Evolutionary conservation across 2,888 invertebrate species (phyloP).

Genomic region (Phytoseiulus persimilis): DNA sequence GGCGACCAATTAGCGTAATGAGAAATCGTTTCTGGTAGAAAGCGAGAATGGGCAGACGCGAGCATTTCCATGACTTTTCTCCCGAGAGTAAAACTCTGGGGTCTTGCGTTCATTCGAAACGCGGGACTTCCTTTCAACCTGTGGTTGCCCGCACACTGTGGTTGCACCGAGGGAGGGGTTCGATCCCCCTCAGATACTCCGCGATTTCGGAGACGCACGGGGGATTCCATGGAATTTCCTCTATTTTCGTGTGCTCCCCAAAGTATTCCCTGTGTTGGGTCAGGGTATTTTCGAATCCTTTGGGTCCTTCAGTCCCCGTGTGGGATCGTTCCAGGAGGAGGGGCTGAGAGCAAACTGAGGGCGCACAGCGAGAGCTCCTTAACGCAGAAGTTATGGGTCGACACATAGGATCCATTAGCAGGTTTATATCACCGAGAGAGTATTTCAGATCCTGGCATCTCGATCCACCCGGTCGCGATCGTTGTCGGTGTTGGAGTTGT

Average conservation of each 20-base stretch:
- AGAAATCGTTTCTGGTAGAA: not conserved
- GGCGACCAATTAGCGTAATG: not conserved
- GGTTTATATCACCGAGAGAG: not conserved
- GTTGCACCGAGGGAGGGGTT: no score
- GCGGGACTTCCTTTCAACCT: no score
- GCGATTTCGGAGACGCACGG: no score
- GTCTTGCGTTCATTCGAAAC: no score
- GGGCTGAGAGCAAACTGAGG: not conserved
- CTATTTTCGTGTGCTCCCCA: no score
- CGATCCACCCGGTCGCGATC: not conserved
- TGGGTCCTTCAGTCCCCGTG: not conserved
- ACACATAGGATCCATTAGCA: not conserved
- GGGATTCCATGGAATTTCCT: no score
- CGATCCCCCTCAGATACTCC: no score
- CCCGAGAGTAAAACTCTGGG: not conserved
- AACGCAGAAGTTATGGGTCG: not conserved
- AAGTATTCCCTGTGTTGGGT: no score
- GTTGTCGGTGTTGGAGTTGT: not conserved
- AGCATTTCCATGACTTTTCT: not conserved
- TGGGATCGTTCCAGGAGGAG: not conserved
- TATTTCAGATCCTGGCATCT: not conserved
- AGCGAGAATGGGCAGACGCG: not conserved
- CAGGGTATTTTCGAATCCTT: not conserved
- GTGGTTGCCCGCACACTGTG: no score
- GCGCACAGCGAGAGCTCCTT: not conserved